Percentiles rank a stretch among this genome's conserved stretches.
phyloP scores from a whole-genome alignment of 2,888 invertebrate genomes.

The Tanypteryx hageni region DNA sequence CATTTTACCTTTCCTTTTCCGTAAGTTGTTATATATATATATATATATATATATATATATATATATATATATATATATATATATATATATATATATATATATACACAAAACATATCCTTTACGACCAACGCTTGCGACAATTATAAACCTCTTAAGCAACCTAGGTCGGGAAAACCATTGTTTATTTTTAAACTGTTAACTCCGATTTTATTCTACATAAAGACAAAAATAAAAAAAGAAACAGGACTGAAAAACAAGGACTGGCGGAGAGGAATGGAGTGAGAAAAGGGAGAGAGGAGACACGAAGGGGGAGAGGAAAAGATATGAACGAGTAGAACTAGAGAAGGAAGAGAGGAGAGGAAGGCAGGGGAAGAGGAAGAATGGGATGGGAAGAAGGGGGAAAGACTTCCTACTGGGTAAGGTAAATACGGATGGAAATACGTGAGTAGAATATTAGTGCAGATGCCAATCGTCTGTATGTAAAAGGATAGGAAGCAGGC shows the following conservation, averaged over 20 bases:
- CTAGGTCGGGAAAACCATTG: no score
- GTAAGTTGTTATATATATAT: no score
- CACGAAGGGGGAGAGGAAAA: neutral
- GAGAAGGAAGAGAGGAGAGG: neutral
- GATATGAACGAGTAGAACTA: neutral
- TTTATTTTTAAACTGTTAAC: no score
- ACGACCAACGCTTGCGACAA: no score
- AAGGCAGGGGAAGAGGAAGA: neutral
- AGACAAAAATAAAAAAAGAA: no score
- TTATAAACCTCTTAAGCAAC: no score
- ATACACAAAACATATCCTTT: no score
- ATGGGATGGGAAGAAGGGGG: neutral
- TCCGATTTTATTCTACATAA: no score
- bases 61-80: no score
- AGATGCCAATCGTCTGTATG: constrained; percentile 10
- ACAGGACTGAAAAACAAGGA: neutral
- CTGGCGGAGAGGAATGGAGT: neutral
- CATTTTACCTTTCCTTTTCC: no score
- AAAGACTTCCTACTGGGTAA: neutral
- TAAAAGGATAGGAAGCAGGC: neutral
- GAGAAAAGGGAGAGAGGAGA: neutral
- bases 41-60: no score
- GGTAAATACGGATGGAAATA: constrained; percentile 23
- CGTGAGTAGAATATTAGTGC: constrained; percentile 28
- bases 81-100: no score